phyloP scores from a whole-genome alignment of 92 coral and sea anemone genomes.

The Porites rus region DNA sequence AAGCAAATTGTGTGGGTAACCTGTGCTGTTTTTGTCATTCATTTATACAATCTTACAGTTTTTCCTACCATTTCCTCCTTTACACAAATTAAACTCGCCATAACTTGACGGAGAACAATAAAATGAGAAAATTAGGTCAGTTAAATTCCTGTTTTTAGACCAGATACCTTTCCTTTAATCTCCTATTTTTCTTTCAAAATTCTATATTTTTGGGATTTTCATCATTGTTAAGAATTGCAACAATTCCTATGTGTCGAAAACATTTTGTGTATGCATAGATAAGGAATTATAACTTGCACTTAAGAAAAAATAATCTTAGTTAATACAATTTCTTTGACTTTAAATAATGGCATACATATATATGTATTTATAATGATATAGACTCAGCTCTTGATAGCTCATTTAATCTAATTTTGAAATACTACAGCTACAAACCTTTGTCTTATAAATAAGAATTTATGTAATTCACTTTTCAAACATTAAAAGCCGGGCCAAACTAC shows the following conservation, averaged over 20 bases:
- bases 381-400: neutral
- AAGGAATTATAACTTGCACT: neutral
- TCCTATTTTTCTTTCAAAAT: too few relatives aligned
- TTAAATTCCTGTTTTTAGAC: too few relatives aligned
- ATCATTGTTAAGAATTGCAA: neutral
- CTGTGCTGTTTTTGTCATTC: too few relatives aligned
- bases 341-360: conserved; percentile 12
- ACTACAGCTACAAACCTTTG: too few relatives aligned
- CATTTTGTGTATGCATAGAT: neutral
- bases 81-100: too few relatives aligned
- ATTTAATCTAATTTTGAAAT: neutral
- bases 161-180: too few relatives aligned
- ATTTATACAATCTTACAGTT: too few relatives aligned
- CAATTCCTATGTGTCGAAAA: neutral
- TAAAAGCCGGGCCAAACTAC: neutral
- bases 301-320: neutral
- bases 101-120: too few relatives aligned
- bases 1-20: too few relatives aligned
- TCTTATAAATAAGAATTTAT: too few relatives aligned
- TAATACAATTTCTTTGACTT: neutral
- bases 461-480: neutral
- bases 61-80: too few relatives aligned
- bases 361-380: neutral
- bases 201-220: neutral
- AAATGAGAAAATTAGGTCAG: too few relatives aligned